These are phyloP conservation scores for Pterocles gutturalis DNA, from an alignment of 2,113 vertebrate genomes.

Conservation along the genomic window DNA sequence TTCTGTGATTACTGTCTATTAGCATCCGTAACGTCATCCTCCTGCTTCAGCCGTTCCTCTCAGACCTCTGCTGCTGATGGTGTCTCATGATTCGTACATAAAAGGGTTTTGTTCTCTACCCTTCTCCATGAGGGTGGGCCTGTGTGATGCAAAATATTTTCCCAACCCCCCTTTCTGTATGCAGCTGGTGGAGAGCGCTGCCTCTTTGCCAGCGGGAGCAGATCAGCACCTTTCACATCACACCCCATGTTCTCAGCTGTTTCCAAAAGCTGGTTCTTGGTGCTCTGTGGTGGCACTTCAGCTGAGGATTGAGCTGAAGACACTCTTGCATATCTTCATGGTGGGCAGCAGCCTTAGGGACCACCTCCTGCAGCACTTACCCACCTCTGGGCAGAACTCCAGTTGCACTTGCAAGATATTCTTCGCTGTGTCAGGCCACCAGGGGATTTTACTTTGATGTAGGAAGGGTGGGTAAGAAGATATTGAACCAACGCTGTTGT, in stretches of 20 bases:
- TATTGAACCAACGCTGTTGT: neutral
- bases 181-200: neutral
- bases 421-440: neutral
- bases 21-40: neutral
- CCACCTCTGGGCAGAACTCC: neutral
- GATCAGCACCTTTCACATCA: neutral
- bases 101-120: neutral
- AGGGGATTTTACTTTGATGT: neutral
- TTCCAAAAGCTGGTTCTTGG: neutral
- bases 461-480: neutral
- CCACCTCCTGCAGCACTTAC: neutral
- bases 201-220: neutral
- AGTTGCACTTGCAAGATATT: fast-evolving
- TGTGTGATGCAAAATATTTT: neutral
- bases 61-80: neutral
- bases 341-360: neutral
- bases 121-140: neutral
- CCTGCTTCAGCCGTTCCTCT: neutral
- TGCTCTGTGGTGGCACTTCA: neutral
- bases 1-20: neutral
- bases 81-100: neutral
- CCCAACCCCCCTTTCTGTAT: neutral
- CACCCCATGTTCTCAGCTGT: neutral
- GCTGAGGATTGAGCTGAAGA: neutral
- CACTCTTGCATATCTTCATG: neutral